Percentiles rank a stretch among this genome's conserved stretches.
Evolutionary conservation across 2,888 invertebrate species (phyloP).

Genomic region (Nemapogon koenigi): DNA sequence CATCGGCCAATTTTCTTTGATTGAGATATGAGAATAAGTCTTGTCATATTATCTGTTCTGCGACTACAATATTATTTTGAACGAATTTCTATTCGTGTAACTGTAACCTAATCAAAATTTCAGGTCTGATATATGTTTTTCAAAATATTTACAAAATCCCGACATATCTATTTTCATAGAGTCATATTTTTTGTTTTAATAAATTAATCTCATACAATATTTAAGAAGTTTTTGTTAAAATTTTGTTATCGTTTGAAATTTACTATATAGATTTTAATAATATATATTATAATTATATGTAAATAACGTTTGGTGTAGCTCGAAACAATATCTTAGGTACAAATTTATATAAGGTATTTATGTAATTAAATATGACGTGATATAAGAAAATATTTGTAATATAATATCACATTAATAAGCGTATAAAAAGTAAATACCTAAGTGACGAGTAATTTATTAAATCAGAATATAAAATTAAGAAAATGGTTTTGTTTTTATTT

Average conservation of each 20-base stretch:
- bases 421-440: conserved; percentile 58
- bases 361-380: conserved; percentile 7
- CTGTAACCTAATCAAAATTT: no score
- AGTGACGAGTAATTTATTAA: conserved; percentile 56
- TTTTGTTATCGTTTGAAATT: not conserved
- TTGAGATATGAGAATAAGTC: no score
- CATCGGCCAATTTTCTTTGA: no score
- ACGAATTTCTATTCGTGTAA: not conserved
- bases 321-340: conserved; percentile 43
- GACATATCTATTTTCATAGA: no score
- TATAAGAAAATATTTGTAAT: conserved; percentile 4
- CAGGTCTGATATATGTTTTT: no score
- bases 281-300: no score
- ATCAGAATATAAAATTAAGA: conserved; percentile 55
- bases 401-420: conserved; percentile 23
- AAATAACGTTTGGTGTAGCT: conserved; percentile 30
- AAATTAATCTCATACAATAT: no score
- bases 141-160: no score
- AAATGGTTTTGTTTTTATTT: conserved; percentile 17
- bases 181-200: no score
- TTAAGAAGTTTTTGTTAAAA: no score
- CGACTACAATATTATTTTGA: not conserved
- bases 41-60: not conserved
- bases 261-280: no score
- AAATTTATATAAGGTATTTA: conserved; percentile 44